Evolutionary conservation across 2,888 invertebrate genomes (phyloP), one percentile per base, ranked within the genome.

Genomic region (Lochmaea capreae): DNA sequence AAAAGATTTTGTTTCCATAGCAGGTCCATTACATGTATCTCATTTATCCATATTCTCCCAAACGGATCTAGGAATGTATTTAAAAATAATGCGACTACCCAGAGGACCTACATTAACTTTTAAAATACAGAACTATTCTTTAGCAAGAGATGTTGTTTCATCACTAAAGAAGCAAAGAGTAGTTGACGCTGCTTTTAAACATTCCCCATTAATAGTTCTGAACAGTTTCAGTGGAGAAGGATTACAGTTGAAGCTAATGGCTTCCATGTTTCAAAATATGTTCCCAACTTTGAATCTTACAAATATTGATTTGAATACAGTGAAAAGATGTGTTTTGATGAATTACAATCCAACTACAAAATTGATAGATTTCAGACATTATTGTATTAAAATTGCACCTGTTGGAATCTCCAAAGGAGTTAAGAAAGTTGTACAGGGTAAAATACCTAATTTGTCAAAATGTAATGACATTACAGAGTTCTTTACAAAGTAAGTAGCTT

Each of bases 181-280:
- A 3, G 93, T 94, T 84, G 93, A 93, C 81, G 91, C 93, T 77
- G 93, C 96, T 42, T 99, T 96, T 85, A 92, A 94, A 81, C 92
- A 94, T 83, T 94, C 97, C 0, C 98, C 99, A 0, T 88, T 99
- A 14, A 93, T 99, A 12, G 93, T 99, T 52, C 90, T 97, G 82
- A 97, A 96, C 86, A 95, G 94, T 85, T 97, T 98, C 85, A 93
- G 93, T 18, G 95, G 96, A 0, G 96, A 97, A 85, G 96, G 95
- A 49, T 91, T 93, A 89, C 96, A 97, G 80, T 89, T 97, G 86
- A 95, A 97, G 82, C 89, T 99, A 18, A 96, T 98, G 93, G 93
- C 98, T 4, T 94, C 95, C 14, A 97, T 97, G 90, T 97, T 99
- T 85, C 98, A 99, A 88, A 98, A 98, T 84, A 97, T 99, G 97